phyloP scores from a whole-genome alignment of 2,888 invertebrate genomes.

The Leptarthrus brevirostris region DNA sequence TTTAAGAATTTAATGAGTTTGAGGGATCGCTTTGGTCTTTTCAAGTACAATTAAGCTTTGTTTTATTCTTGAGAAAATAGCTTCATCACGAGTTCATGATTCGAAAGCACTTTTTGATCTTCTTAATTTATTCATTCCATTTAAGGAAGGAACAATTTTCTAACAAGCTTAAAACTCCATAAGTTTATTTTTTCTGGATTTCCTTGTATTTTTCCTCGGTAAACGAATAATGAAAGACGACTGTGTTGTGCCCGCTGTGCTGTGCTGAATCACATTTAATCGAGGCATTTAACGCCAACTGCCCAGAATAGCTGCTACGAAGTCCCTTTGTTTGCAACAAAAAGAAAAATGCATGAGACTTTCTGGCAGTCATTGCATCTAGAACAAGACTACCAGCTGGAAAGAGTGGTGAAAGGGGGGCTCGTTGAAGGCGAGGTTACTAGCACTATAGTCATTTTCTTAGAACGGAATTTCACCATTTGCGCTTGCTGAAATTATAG shows the following conservation, averaged over 20 bases:
- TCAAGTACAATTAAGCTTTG: no score
- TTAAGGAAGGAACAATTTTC: not conserved
- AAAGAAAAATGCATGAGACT: not conserved
- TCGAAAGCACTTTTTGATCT: not conserved
- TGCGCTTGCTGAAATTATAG: no score
- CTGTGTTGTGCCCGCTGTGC: no score
- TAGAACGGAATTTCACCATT: no score
- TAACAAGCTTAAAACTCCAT: constrained; percentile 1
- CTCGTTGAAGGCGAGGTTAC: not conserved
- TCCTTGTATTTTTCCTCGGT: not conserved
- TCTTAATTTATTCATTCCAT: constrained; percentile 26
- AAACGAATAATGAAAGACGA: not conserved
- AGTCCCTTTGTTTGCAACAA: not conserved
- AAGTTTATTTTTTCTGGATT: not conserved
- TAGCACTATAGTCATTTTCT: no score
- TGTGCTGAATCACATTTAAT: not conserved
- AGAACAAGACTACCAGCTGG: not conserved
- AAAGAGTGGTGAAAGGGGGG: not conserved
- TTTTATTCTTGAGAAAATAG: no score
- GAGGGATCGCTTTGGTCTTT: no score
- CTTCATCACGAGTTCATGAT: not conserved
- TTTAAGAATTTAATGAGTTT: no score
- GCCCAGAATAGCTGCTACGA: not conserved
- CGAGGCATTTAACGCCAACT: not conserved
- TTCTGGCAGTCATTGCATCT: not conserved